Base-by-base conservation (phyloP, 2,797 vertebrate species). In the Anguilla marmorata region DNA sequence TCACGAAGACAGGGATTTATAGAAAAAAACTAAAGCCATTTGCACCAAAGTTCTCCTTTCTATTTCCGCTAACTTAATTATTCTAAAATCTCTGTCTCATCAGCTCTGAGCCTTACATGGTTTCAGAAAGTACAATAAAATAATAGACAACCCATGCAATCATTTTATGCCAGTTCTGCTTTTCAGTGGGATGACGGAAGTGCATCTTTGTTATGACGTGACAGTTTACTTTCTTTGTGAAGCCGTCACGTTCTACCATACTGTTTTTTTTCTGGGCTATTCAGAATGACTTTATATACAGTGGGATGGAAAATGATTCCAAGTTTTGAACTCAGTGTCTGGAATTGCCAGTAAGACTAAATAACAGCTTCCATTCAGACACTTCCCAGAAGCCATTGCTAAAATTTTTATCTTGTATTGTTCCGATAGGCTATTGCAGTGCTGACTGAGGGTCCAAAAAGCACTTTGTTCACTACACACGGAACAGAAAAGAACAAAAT, bases 271-370 rank as follows among this genome's bases (percentile, higher is more conserved):
- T 27, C 6, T 50, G 24, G 72, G 72, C 72, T 76, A 37, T 37
- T 50, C 27, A 24, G 21, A 24, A 82, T 50, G 79, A 11, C 45
- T 82, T 82, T 41, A 50, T 82, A 82, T 9, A n/a, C 45, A 82
- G 74, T 11, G 9, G 21, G 79, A 82, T 48, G 50, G n/a, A n/a
- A 82, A 82, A 82, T 50, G 24, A 82, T 82, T 45, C 79, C 79
- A 82, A 82, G 79, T 50, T 45, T 92, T 89, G 88, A 89, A 74
- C 56, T 82, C 41, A 80, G 48, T 92, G 89, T 92, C 89, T 86
- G 89, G 91, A 92, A 91, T 93, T 93, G 94, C 94, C 94, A 94
- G 91, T 92, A 92, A 91, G 92, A 94, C 91, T 93, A 94, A 94
- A 93, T 92, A 92, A 90, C 89, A 90, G 93, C 92, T 86, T 90